Conservation (phyloP, 2,888 invertebrate species). For the Hypsopygia costalis region DNA sequence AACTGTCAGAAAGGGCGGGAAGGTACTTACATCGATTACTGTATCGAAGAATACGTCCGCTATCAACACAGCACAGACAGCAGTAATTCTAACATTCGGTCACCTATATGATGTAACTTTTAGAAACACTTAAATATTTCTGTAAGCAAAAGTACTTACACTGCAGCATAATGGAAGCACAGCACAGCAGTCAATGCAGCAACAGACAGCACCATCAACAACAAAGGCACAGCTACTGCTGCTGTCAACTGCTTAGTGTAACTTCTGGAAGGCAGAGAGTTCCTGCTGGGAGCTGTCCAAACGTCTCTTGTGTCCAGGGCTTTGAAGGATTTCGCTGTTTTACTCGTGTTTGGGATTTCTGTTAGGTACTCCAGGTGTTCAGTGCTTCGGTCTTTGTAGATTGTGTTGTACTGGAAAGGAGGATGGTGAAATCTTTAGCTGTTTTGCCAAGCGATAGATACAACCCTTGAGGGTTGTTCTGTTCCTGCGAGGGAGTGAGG, state of each 20-base stretch:
- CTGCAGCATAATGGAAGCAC: constrained; percentile 87
- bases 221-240: constrained; percentile 85
- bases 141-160: too few relatives aligned
- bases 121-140: too few relatives aligned
- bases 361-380: constrained; percentile 57
- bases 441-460: too few relatives aligned
- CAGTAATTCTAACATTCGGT: too few relatives aligned
- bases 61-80: too few relatives aligned
- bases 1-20: too few relatives aligned
- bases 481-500: too few relatives aligned
- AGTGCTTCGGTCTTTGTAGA: constrained; percentile 54
- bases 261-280: constrained; percentile 83
- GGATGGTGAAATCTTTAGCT: too few relatives aligned
- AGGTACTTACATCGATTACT: too few relatives aligned
- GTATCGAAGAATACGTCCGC: too few relatives aligned
- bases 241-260: constrained; percentile 85
- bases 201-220: constrained; percentile 83
- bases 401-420: constrained; percentile 67
- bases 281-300: constrained; percentile 83
- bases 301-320: constrained; percentile 37
- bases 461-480: too few relatives aligned
- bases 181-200: constrained; percentile 85
- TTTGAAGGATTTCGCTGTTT: constrained; percentile 25
- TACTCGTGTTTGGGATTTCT: constrained; percentile 39
- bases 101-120: too few relatives aligned